Evolutionary conservation across 2,888 invertebrate species (phyloP).

Genomic region (Parelbella ahira): DNA sequence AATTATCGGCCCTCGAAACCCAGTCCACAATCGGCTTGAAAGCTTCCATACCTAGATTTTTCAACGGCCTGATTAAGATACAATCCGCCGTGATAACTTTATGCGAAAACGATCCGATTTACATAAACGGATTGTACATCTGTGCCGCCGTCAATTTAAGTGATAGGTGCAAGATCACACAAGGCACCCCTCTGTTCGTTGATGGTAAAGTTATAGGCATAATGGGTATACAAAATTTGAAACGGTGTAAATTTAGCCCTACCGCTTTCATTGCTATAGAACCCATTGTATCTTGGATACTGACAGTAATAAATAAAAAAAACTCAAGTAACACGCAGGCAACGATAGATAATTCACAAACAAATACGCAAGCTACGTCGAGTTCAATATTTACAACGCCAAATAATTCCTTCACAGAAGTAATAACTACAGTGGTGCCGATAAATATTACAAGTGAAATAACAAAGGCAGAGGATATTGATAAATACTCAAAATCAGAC

Average conservation of each 20-base stretch:
- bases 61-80: conserved; percentile 32
- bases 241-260: conserved; percentile 8
- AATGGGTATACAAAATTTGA: conserved; percentile 24
- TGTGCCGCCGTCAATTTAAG: conserved; percentile 39
- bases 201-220: conserved; percentile 38
- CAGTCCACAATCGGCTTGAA: conserved; percentile 37
- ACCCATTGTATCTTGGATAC: conserved; percentile 40
- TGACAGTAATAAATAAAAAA: conserved; percentile 24
- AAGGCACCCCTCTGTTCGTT: conserved; percentile 50
- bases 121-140: conserved; percentile 36
- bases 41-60: conserved; percentile 38
- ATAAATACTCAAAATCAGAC: too few relatives aligned
- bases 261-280: conserved; percentile 23
- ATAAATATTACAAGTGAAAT: too few relatives aligned
- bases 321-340: neutral
- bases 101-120: conserved; percentile 34
- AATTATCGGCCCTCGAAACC: conserved; percentile 40
- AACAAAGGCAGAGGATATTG: too few relatives aligned
- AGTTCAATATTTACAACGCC: too few relatives aligned
- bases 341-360: too few relatives aligned
- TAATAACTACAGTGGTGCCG: too few relatives aligned
- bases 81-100: conserved; percentile 37
- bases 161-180: conserved; percentile 34
- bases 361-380: too few relatives aligned
- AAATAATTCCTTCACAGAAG: too few relatives aligned